Evolutionary conservation across 2,113 vertebrate genomes (phyloP).

Genomic region (Leucosticte australis): DNA sequence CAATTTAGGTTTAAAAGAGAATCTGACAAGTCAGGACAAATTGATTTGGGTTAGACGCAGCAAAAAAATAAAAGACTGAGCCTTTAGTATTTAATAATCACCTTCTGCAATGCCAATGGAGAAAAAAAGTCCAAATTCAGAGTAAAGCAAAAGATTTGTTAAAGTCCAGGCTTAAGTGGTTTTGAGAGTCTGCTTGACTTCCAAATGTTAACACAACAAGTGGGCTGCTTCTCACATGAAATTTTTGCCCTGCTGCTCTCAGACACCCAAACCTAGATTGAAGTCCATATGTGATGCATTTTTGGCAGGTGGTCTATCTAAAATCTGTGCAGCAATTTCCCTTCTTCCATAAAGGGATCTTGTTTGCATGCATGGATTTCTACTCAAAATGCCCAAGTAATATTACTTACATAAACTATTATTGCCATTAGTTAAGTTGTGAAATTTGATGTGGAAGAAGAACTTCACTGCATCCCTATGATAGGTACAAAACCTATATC

Average conservation of each 20-base stretch:
- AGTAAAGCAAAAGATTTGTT: not conserved
- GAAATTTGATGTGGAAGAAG: not conserved
- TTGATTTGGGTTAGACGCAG: not conserved
- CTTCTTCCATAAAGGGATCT: not conserved
- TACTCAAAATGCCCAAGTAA: not conserved
- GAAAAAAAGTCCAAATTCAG: not conserved
- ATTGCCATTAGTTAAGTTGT: not conserved
- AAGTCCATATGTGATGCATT: not conserved
- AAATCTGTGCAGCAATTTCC: not conserved
- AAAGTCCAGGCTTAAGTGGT: not conserved
- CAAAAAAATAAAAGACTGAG: not conserved
- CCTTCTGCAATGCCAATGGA: not conserved
- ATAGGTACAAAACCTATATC: not conserved
- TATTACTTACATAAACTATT: not conserved
- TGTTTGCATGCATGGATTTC: not conserved
- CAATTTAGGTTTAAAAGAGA: not conserved
- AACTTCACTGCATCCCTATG: not conserved
- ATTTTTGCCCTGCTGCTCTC: not conserved
- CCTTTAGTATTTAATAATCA: not conserved
- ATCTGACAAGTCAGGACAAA: not conserved
- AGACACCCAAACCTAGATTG: not conserved
- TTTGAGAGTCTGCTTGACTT: not conserved
- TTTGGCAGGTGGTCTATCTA: not conserved
- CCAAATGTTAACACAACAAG: not conserved
- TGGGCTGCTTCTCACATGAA: not conserved